Base-by-base conservation (phyloP, 2,888 invertebrate genomes). In the Lacanobia oleracea region DNA sequence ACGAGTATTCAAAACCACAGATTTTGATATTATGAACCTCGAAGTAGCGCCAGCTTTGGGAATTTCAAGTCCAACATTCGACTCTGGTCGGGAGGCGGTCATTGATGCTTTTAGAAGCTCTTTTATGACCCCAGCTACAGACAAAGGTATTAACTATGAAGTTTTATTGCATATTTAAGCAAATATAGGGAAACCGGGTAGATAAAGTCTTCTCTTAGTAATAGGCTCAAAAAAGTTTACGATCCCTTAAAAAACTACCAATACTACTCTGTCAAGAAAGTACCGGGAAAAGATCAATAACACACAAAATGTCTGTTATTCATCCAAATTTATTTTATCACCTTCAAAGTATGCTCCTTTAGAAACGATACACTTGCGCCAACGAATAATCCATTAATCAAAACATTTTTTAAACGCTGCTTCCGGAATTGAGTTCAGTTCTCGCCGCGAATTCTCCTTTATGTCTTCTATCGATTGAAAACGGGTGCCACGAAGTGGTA, bases 111-210 rank as follows among this genome's bases (percentile, higher is more conserved):
- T 97, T 56, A 88, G 87, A 54, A 95, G 86, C 14, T 97, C 97
- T 86, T 98, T 98, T 85, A 98, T 98, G 98, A 97, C 96, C 84
- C 97, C 98, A 5, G 97, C 97, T 61, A 96, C 96, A 14, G 91
- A 97, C 72, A 94, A 97, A 89, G 97, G 98, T 97, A 79, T 43
- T 37, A 33, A 12, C 6, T 16, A 51, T 74, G 16, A 5, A 73
- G 16, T 73, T 72, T 61, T 50, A 33, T 60, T 69, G 23, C 27
- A 53, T 37, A 8, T 76, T 12, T 51, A 45, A 33, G 27, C 21
- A 27, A 48, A 48, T 4, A 27, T 0, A 18, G 21, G 16, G n/a
- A 14, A 56, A 37, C 5, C 8, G 9, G 16, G n/a, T 50, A 18
- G 18, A 7, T 21, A 21, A 12, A 21, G 21, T 21, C 21, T 12